These are phyloP conservation scores for Alsophila aescularia DNA, from an alignment of 2,888 invertebrate species.

Conservation along the genomic window DNA sequence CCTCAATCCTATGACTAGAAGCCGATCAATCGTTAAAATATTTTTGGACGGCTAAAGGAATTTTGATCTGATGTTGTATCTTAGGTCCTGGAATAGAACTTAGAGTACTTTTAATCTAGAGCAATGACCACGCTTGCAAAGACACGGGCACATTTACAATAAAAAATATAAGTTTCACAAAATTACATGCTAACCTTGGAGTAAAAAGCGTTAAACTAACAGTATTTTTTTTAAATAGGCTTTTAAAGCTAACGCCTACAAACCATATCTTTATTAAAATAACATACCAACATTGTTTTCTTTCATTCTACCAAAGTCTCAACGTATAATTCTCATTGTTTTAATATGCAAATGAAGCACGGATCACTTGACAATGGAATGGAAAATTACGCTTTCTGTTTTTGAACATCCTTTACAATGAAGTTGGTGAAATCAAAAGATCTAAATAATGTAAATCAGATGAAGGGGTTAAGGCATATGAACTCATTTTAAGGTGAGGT, in stretches of 20 bases:
- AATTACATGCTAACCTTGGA: no score
- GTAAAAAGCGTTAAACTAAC: no score
- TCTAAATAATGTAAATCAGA: background rate
- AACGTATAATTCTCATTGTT: constrained; percentile 28
- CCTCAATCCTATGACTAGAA: no score
- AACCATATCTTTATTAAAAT: constrained; percentile 12
- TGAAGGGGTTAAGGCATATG: background rate
- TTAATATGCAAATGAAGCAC: constrained; percentile 28
- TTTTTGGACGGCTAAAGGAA: no score
- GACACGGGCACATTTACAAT: no score
- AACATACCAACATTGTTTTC: constrained; percentile 24
- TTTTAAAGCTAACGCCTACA: constrained; percentile 17
- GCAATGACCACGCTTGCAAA: no score
- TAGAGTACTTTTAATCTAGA: no score
- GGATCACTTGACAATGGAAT: constrained; percentile 35
- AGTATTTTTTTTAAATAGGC: background rate
- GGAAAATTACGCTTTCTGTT: constrained; percentile 24
- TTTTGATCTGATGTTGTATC: no score
- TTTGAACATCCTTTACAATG: constrained; percentile 23
- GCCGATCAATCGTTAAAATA: no score
- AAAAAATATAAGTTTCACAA: no score
- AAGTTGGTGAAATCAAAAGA: constrained; percentile 7
- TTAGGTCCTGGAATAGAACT: no score
- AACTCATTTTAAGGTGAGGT: no score
- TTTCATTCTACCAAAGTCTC: constrained; percentile 26